These are phyloP conservation scores for Tenebrio molitor DNA, from an alignment of 1,140 invertebrate genomes.

Conservation along the genomic window DNA sequence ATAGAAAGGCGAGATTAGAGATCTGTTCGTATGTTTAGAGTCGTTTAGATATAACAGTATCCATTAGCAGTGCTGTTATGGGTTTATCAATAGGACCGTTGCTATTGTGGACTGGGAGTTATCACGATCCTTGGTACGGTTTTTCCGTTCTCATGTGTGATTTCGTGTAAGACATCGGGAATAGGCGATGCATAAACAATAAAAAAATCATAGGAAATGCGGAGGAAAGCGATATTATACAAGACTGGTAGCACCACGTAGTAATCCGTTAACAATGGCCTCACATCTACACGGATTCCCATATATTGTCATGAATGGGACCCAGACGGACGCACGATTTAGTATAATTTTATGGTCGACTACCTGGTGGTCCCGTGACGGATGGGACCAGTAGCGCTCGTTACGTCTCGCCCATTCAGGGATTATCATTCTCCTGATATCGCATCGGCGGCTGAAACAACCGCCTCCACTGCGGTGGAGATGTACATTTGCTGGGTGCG, in stretches of 20 bases:
- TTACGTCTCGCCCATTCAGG: slow-evolving; percentile 62
- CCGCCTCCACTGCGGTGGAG: slow-evolving; percentile 33
- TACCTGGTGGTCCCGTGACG: slow-evolving; percentile 65
- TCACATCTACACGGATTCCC: slow-evolving; percentile 64
- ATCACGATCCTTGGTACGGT: not conserved
- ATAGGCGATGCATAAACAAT: slow-evolving; percentile 27
- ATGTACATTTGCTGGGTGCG: slow-evolving; percentile 30
- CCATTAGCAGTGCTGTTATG: slow-evolving; percentile 4
- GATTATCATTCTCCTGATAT: slow-evolving; percentile 64
- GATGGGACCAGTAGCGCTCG: slow-evolving; percentile 61
- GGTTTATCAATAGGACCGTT: slow-evolving; percentile 9
- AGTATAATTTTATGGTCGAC: slow-evolving; percentile 65
- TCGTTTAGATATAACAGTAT: slow-evolving; percentile 34
- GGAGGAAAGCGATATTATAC: slow-evolving; percentile 53
- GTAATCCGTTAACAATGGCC: slow-evolving; percentile 63
- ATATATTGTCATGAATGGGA: slow-evolving; percentile 64
- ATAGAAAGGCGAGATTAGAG: slow-evolving; percentile 6
- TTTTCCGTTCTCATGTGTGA: slow-evolving; percentile 40
- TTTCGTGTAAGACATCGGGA: slow-evolving; percentile 32
- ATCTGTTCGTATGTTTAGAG: slow-evolving; percentile 11
- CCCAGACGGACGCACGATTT: slow-evolving; percentile 63
- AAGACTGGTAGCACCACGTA: slow-evolving; percentile 61
- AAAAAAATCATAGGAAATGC: slow-evolving; percentile 28
- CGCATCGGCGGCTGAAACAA: slow-evolving; percentile 50
- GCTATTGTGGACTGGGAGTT: slow-evolving; percentile 13